These are phyloP conservation scores for Drosophila eohydei DNA, from an alignment of 2,888 invertebrate genomes.

Conservation along the genomic window DNA sequence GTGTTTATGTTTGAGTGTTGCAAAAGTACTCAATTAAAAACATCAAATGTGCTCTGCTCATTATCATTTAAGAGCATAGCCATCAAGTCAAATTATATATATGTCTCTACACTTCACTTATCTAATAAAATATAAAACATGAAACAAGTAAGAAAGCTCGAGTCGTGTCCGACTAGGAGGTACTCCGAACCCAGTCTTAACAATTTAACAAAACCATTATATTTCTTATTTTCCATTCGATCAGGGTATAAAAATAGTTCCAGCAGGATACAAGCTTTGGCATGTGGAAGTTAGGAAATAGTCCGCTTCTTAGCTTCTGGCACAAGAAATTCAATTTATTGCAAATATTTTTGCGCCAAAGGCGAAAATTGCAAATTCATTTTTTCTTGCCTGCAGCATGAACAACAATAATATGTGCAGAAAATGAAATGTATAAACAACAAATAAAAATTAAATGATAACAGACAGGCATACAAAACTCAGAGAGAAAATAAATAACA, in stretches of 20 bases:
- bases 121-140: neutral
- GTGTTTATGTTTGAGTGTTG: slow-evolving; percentile 52
- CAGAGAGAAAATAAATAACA: slow-evolving; percentile 4
- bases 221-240: no score
- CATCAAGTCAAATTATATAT: slow-evolving; percentile 56
- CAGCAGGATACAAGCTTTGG: neutral
- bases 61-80: slow-evolving; percentile 49
- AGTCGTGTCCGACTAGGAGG: no score
- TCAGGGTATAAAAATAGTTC: neutral
- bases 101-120: neutral
- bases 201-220: no score
- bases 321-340: slow-evolving; percentile 60
- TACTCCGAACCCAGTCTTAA: no score
- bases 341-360: slow-evolving; percentile 68
- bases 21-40: slow-evolving; percentile 79
- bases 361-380: slow-evolving; percentile 59
- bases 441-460: neutral
- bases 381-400: slow-evolving; percentile 22
- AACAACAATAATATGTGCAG: slow-evolving; percentile 1
- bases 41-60: slow-evolving; percentile 71
- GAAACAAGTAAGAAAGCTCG: neutral
- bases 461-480: slow-evolving; percentile 10
- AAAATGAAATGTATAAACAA: slow-evolving; percentile 3
- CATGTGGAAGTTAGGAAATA: neutral
- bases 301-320: slow-evolving; percentile 23